These are phyloP conservation scores for Epinotia brunnichana DNA, from an alignment of 2,888 invertebrate genomes.

Conservation along the genomic window DNA sequence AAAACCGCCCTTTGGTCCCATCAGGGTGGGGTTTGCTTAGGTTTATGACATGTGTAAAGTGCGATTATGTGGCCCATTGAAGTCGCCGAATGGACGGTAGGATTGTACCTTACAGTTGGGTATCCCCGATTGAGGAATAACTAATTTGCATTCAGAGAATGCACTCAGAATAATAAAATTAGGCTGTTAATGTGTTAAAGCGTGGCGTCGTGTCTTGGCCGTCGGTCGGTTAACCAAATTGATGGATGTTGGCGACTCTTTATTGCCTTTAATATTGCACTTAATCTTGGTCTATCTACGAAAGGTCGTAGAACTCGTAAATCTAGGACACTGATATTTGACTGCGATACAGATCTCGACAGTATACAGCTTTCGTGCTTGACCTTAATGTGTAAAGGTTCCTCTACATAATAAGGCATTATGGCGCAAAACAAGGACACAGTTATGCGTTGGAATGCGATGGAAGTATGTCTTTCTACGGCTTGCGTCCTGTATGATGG, in stretches of 20 bases:
- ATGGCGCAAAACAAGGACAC: too few relatives aligned
- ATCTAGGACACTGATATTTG: too few relatives aligned
- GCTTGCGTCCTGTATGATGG: too few relatives aligned
- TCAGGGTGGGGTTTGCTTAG: conserved; percentile 71
- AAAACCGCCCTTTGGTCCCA: conserved; percentile 35
- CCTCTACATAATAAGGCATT: too few relatives aligned
- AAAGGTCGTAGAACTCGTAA: too few relatives aligned
- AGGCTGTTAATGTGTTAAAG: neutral
- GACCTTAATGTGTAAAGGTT: too few relatives aligned
- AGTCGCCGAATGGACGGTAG: conserved; percentile 63
- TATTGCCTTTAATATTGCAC: neutral
- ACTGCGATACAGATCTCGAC: too few relatives aligned
- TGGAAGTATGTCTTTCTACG: too few relatives aligned
- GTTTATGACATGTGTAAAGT: conserved; percentile 80
- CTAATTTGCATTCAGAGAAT: conserved; percentile 1
- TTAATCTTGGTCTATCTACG: too few relatives aligned
- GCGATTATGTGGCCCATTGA: conserved; percentile 73
- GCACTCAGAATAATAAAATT: neutral
- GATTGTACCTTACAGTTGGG: conserved; percentile 9
- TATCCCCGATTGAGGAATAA: conserved; percentile 11
- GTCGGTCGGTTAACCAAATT: neutral
- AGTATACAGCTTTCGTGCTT: too few relatives aligned
- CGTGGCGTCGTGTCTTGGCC: neutral
- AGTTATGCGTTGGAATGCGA: too few relatives aligned
- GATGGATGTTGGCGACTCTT: neutral